Conservation (phyloP, 2,888 invertebrate species). For the Acleris literana region DNA sequence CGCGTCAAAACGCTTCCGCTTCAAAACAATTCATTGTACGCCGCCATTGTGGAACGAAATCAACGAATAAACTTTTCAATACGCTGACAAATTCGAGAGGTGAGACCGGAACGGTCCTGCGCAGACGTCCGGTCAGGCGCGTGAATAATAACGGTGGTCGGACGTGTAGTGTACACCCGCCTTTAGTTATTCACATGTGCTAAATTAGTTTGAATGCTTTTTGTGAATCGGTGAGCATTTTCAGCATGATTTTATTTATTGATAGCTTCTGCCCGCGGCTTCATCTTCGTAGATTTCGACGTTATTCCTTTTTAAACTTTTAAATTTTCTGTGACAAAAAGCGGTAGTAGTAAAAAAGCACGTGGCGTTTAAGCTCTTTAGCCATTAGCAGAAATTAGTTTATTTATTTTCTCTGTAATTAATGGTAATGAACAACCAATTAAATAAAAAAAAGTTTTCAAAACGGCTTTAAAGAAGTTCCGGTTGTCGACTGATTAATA, state of each 20-base stretch:
- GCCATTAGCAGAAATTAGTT: no score
- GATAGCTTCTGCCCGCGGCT: no score
- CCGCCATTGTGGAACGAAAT: background rate
- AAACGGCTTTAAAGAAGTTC: no score
- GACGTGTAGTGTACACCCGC: constrained; percentile 3
- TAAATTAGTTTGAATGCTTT: constrained; percentile 4
- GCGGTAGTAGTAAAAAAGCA: no score
- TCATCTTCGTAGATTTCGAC: no score
- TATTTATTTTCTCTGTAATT: no score
- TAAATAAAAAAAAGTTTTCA: no score
- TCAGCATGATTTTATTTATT: background rate
- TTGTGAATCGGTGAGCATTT: background rate
- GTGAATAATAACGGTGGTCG: constrained; percentile 13
- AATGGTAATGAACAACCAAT: no score
- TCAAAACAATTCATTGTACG: constrained; percentile 19
- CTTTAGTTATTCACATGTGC: constrained; percentile 4
- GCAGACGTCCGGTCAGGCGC: constrained; percentile 11
- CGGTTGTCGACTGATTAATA: no score
- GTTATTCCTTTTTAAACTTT: no score
- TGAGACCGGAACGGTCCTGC: constrained; percentile 12
- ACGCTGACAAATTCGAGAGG: constrained; percentile 21
- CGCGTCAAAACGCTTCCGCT: constrained; percentile 14
- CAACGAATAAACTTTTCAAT: constrained; percentile 20
- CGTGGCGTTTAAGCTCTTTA: no score
- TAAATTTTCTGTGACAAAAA: no score